A percentile compares a stretch with the other conserved stretches of the same genome.
Conservation (phyloP, 2,797 vertebrate species). For the Acrossocheilus wenchowensis region DNA sequence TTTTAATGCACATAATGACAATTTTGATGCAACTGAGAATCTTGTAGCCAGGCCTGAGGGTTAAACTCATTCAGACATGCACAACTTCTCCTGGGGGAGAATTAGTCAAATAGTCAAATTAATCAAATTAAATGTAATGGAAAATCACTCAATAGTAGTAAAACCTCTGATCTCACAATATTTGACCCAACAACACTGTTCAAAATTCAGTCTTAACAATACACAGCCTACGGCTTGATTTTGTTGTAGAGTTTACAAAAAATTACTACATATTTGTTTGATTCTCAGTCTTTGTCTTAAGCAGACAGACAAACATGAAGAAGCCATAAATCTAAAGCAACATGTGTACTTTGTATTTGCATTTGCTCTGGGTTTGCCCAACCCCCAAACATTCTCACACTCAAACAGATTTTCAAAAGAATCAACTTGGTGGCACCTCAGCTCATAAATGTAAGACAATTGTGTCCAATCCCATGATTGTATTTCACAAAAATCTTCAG, state of each 20-base stretch:
- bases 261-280: too few species aligned
- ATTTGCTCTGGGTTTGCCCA: too few species aligned
- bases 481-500: too few species aligned
- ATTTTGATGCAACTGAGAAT: neutral
- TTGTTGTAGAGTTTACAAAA: neutral
- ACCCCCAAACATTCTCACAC: too few species aligned
- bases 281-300: too few species aligned
- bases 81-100: neutral
- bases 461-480: too few species aligned
- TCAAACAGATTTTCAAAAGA: too few species aligned
- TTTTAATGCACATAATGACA: neutral
- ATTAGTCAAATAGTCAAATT: neutral
- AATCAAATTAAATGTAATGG: neutral
- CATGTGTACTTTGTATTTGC: too few species aligned
- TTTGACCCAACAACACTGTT: neutral
- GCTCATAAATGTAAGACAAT: too few species aligned
- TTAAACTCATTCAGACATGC: neutral
- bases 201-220: neutral
- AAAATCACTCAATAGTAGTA: neutral
- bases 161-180: neutral
- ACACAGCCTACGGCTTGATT: neutral
- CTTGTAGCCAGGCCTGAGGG: neutral
- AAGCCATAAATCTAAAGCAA: too few species aligned
- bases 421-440: too few species aligned
- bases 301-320: too few species aligned